Percentiles rank a stretch among this genome's conserved stretches.
These are phyloP conservation scores for Cassiopea xamachana DNA, from an alignment of 30 jellyfish, hydroid and myxozoan genomes.

Conservation along the genomic window DNA sequence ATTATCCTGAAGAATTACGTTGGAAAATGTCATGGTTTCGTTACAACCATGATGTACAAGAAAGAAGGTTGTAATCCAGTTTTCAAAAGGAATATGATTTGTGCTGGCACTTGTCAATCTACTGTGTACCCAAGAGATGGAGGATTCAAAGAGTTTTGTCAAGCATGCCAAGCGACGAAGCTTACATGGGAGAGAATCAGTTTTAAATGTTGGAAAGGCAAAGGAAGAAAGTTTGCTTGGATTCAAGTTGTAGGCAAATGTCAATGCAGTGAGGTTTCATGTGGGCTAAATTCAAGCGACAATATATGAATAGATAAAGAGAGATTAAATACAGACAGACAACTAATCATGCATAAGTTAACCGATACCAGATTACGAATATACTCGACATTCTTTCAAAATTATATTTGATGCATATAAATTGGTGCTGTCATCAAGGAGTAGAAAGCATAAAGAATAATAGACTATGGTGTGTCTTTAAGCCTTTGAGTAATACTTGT, in stretches of 20 bases:
- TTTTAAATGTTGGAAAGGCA: slow-evolving; percentile 37
- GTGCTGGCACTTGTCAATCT: slow-evolving; percentile 65
- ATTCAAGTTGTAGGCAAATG: slow-evolving; percentile 46
- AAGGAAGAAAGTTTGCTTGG: slow-evolving; percentile 38
- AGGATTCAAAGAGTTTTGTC: slow-evolving; percentile 53
- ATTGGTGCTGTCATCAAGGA: no score
- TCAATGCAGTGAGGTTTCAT: slow-evolving; percentile 33
- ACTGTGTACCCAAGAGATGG: slow-evolving; percentile 43
- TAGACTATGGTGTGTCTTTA: no score
- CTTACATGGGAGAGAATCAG: slow-evolving; percentile 49
- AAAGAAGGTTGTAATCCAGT: slow-evolving; percentile 41
- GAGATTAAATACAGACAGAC: no score
- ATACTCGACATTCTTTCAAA: no score
- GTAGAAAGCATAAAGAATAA: no score
- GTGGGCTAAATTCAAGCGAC: slow-evolving; percentile 6
- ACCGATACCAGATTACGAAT: no score
- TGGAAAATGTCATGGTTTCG: slow-evolving; percentile 57
- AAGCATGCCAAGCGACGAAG: slow-evolving; percentile 49
- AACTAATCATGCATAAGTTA: no score
- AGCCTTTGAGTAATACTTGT: no score
- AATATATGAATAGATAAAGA: neutral
- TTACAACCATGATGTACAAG: slow-evolving; percentile 53
- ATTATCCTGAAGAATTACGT: slow-evolving; percentile 14
- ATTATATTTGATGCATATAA: no score
- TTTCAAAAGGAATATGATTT: slow-evolving; percentile 29